Evolutionary conservation across 2,113 vertebrate genomes (phyloP).

Genomic region (Seriola dumerili): DNA sequence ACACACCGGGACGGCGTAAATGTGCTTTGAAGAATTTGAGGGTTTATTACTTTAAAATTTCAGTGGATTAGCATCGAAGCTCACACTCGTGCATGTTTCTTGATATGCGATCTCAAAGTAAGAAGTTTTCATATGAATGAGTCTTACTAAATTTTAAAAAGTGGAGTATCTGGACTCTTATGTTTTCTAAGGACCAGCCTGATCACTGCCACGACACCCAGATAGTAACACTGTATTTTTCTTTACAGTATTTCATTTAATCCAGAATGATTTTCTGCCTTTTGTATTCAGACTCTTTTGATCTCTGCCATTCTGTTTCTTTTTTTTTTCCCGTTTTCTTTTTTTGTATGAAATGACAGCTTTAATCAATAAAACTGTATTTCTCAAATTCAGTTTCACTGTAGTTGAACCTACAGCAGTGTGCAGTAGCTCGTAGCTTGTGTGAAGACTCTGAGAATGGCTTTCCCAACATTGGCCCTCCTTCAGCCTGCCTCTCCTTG

Average conservation of each 20-base stretch:
- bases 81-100: no score
- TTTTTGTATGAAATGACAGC: not conserved
- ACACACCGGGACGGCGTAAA: not conserved
- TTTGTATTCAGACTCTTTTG: no score
- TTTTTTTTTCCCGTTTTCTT: not conserved
- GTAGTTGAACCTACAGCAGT: no score
- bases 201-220: not conserved
- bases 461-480: not conserved
- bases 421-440: not conserved
- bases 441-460: not conserved
- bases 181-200: not conserved
- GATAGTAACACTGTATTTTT: no score
- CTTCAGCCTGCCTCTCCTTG: slow-evolving; percentile 1
- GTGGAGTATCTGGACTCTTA: not conserved
- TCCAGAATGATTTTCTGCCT: no score
- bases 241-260: no score
- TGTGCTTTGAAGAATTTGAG: slow-evolving; percentile 4
- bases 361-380: not conserved
- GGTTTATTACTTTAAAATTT: not conserved
- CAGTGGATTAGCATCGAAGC: not conserved
- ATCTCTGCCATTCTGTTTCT: not conserved
- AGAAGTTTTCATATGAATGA: not conserved
- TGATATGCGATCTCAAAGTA: not conserved
- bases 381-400: not conserved
- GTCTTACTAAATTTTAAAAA: not conserved